phyloP scores from a whole-genome alignment of 2,888 invertebrate species.

The Digitonthophagus gazella region DNA sequence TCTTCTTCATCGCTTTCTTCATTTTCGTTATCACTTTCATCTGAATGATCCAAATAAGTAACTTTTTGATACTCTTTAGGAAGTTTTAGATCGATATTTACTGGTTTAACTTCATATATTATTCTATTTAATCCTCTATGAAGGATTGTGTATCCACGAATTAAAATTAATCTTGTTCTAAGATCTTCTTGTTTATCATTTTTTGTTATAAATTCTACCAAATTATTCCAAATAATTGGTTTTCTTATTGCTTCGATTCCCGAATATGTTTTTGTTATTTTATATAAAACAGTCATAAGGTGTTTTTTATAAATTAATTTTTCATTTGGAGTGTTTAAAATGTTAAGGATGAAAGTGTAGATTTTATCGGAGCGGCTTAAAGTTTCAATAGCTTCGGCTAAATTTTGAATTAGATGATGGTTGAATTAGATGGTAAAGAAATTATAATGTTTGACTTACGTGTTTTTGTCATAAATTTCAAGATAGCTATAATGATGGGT shows the following conservation, averaged over 20 bases:
- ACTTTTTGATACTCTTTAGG: conserved; percentile 23
- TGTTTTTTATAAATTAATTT: conserved; percentile 32
- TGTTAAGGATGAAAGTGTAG: conserved; percentile 31
- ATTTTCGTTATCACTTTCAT: conserved; percentile 36
- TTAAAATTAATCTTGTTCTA: conserved; percentile 29
- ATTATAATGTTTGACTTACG: conserved; percentile 31
- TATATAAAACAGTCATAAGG: conserved; percentile 33
- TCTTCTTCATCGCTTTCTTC: conserved; percentile 32
- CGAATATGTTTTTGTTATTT: conserved; percentile 33
- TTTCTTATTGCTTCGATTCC: conserved; percentile 30
- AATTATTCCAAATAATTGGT: conserved; percentile 29
- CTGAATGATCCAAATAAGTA: conserved; percentile 24
- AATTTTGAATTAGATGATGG: too few relatives aligned
- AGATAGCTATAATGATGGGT: conserved; percentile 30
- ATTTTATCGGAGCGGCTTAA: conserved; percentile 32
- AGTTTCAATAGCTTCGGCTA: conserved; percentile 31
- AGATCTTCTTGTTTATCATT: conserved; percentile 31
- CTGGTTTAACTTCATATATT: conserved; percentile 26
- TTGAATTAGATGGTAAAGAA: conserved; percentile 8
- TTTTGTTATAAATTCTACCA: conserved; percentile 33
- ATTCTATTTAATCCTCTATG: conserved; percentile 30
- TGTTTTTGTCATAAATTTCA: conserved; percentile 33
- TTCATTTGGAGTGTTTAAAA: conserved; percentile 27
- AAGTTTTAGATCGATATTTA: conserved; percentile 28
- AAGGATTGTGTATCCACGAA: conserved; percentile 34